Evolutionary conservation across 2,888 invertebrate genomes (phyloP), one percentile per base, ranked within the genome.

Genomic region (Stratiomys singularior): DNA sequence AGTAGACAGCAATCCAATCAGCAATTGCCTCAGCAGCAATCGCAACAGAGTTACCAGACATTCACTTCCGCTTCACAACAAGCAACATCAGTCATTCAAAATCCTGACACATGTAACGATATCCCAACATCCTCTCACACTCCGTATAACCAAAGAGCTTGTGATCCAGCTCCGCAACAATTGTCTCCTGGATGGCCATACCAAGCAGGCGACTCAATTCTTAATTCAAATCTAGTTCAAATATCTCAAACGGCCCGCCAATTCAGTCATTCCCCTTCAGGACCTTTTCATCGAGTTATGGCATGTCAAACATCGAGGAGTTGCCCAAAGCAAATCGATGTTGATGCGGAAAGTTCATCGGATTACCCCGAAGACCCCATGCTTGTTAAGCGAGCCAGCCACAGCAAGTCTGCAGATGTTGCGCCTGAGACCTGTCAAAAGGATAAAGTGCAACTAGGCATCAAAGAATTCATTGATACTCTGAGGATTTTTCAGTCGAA

Each of bases 401-500:
- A 71, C 2, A 71, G 71, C 27, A 71, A 71, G 18, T 71, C 71
- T 13, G 25, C 25, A 1, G 71, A 71, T 1, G 47, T 71, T 0
- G 47, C 47, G 4, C 25, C 47, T 25, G 71, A 1, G 28, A 21
- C 37, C 4, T 5, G 15, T n/a, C n/a, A 18, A 0, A 28, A 25
- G 15, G 28, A 71, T 3, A 46, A 47, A 23, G 47, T 37, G 1
- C 71, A 46, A 27, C 47, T 71, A 7, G 71, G 71, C 5, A 71
- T 71, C 71, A 46, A 71, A 27, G 71, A 71, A 13, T 71, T 71
- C n/a, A n/a, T 71, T 1, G 27, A 71, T 27, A 46, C 47, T 9
- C 18, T 71, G 47, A 71, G 47, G 47, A 25, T 71, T 23, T 71
- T 71, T 15, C 47, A 71, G 27, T 71, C 71, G 13, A 71, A 71